Conservation (phyloP, 2,888 invertebrate genomes). For the Agapetus fuscipes region DNA sequence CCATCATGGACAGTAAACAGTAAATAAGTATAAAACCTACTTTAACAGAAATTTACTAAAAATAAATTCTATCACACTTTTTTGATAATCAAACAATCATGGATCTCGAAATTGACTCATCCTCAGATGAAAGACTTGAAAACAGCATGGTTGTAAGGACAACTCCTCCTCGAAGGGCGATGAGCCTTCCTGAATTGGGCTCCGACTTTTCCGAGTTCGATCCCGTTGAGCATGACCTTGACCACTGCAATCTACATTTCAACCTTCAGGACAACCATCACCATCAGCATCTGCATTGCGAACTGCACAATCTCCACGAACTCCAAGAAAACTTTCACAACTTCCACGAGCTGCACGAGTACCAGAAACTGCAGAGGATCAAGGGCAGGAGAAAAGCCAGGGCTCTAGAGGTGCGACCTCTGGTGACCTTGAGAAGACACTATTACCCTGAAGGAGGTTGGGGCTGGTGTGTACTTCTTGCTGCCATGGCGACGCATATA, state of each 20-base stretch:
- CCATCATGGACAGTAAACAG: too few species aligned
- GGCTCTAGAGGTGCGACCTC: constrained; percentile 39
- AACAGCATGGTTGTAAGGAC: constrained; percentile 4
- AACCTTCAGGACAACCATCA: background rate
- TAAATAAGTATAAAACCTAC: too few species aligned
- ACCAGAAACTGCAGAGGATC: constrained; percentile 36
- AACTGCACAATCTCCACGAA: constrained; percentile 11
- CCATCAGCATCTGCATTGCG: constrained; percentile 12
- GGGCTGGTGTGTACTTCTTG: constrained; percentile 74
- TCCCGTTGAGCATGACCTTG: background rate
- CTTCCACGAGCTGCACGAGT: constrained; percentile 9
- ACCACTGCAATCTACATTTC: background rate
- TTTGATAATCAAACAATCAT: too few species aligned
- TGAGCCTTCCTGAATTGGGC: constrained; percentile 17
- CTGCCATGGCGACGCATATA: constrained; percentile 62
- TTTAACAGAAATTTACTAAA: too few species aligned
- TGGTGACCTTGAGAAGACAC: constrained; percentile 64
- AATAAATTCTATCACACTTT: too few species aligned
- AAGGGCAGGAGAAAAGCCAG: constrained; percentile 25
- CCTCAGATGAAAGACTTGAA: constrained; percentile 17
- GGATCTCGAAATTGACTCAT: constrained; percentile 18
- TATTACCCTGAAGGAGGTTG: constrained; percentile 84
- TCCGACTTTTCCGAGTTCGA: constrained; percentile 5
- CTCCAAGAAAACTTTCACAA: constrained; percentile 8
- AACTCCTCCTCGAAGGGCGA: constrained; percentile 7